A percentile compares a stretch with the other conserved stretches of the same genome.
Evolutionary conservation across 2,113 vertebrate genomes (phyloP).

Genomic region (Centropristis striata): DNA sequence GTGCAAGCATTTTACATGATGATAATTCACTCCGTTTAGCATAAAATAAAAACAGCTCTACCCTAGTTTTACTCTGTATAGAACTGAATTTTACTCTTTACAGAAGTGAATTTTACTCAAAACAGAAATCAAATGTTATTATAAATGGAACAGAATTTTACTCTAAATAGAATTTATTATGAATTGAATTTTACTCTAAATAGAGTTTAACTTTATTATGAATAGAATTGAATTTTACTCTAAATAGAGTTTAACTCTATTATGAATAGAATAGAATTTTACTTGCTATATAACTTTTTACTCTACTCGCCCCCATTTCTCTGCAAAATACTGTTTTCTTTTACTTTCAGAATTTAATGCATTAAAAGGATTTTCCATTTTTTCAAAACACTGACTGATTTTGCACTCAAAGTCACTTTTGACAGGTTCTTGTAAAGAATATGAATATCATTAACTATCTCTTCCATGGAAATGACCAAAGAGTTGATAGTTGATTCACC

Average conservation of each 20-base stretch:
- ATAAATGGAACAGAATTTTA: no score
- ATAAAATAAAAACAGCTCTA: not conserved
- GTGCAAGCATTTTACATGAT: no score
- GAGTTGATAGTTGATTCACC: conserved; percentile 18
- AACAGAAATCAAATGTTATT: not conserved
- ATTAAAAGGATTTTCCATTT: conserved; percentile 57
- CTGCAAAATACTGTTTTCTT: conserved; percentile 37
- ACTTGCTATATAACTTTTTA: no score
- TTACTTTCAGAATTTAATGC: conserved; percentile 52
- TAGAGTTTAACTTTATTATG: not conserved
- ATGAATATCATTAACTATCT: conserved; percentile 34
- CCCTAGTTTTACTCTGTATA: not conserved
- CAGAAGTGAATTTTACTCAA: not conserved
- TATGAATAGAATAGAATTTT: no score
- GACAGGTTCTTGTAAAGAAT: conserved; percentile 18
- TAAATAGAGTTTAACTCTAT: no score
- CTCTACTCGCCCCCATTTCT: conserved; percentile 42
- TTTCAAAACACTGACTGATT: conserved; percentile 48
- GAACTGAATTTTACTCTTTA: not conserved
- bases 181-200: not conserved
- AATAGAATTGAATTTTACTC: no score
- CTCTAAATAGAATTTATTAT: no score
- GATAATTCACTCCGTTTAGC: no score
- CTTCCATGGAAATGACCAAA: conserved; percentile 39
- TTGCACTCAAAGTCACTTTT: conserved; percentile 19